Conservation (phyloP, 2,797 vertebrate species). For the Simalia tracyae region DNA sequence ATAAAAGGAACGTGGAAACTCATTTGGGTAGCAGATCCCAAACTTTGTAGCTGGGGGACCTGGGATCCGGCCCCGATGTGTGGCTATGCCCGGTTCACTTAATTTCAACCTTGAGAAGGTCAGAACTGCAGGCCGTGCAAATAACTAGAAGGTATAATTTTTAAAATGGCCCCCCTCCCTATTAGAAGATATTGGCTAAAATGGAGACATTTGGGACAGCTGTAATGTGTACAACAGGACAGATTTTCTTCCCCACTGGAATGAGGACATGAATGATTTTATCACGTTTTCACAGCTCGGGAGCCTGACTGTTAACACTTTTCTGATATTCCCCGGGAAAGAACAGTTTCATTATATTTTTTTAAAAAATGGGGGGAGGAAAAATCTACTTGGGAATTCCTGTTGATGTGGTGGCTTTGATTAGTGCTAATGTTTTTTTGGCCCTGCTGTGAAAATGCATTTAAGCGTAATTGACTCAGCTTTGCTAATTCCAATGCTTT, state of each 20-base stretch:
- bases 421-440: slow-evolving; percentile 78
- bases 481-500: slow-evolving; percentile 73
- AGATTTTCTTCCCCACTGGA: background rate
- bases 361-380: background rate
- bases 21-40: too few species aligned
- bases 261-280: slow-evolving; percentile 25
- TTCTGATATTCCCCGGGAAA: slow-evolving; percentile 60
- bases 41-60: too few species aligned
- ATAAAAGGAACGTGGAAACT: too few species aligned
- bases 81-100: too few species aligned
- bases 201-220: background rate
- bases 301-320: slow-evolving; percentile 29
- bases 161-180: slow-evolving; percentile 22
- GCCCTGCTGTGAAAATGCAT: slow-evolving; percentile 77
- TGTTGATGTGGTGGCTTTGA: slow-evolving; percentile 65
- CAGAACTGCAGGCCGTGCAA: background rate
- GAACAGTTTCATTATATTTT: slow-evolving; percentile 51
- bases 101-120: background rate
- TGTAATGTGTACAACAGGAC: slow-evolving; percentile 8
- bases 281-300: slow-evolving; percentile 24
- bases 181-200: background rate
- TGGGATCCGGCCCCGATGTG: too few species aligned
- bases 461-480: slow-evolving; percentile 78
- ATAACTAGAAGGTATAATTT: background rate
- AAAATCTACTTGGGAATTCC: slow-evolving; percentile 59